phyloP scores from a whole-genome alignment of 2,888 invertebrate genomes.

The Axea sp. region DNA sequence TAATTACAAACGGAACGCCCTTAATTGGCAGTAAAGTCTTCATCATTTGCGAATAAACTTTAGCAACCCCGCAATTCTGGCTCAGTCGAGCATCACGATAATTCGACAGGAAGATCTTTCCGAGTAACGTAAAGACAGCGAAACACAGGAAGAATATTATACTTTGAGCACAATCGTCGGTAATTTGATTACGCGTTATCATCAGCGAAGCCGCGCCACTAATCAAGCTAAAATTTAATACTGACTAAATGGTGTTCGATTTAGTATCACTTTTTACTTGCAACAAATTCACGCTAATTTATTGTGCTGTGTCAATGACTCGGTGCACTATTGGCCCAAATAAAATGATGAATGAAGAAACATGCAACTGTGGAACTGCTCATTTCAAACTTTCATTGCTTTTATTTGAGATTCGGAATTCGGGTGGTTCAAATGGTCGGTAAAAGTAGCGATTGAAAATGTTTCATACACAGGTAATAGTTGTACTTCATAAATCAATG shows the following conservation, averaged over 20 bases:
- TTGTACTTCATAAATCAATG: too few relatives aligned
- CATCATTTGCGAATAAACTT: constrained; percentile 15
- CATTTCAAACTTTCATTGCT: too few relatives aligned
- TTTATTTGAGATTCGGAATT: too few relatives aligned
- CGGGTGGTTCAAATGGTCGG: too few relatives aligned
- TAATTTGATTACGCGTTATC: constrained; percentile 35
- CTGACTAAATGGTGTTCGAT: constrained; percentile 47
- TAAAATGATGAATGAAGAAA: too few relatives aligned
- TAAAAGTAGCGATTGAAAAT: too few relatives aligned
- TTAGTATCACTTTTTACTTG: constrained; percentile 36
- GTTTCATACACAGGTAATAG: too few relatives aligned
- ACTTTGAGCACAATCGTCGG: constrained; percentile 32
- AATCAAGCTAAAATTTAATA: constrained; percentile 48
- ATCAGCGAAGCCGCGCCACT: constrained; percentile 14
- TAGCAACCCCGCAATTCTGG: constrained; percentile 44
- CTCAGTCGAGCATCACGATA: constrained; percentile 24
- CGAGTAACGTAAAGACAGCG: neutral
- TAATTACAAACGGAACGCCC: constrained; percentile 42
- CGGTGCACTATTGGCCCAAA: constrained; percentile 1
- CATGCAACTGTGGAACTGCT: too few relatives aligned
- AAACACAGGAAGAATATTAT: constrained; percentile 22
- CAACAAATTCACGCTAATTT: constrained; percentile 18
- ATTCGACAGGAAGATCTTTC: constrained; percentile 19
- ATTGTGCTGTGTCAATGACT: constrained; percentile 21
- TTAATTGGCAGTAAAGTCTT: constrained; percentile 43